Conservation (phyloP, 2,113 vertebrate species). For the Serilophus lunatus region DNA sequence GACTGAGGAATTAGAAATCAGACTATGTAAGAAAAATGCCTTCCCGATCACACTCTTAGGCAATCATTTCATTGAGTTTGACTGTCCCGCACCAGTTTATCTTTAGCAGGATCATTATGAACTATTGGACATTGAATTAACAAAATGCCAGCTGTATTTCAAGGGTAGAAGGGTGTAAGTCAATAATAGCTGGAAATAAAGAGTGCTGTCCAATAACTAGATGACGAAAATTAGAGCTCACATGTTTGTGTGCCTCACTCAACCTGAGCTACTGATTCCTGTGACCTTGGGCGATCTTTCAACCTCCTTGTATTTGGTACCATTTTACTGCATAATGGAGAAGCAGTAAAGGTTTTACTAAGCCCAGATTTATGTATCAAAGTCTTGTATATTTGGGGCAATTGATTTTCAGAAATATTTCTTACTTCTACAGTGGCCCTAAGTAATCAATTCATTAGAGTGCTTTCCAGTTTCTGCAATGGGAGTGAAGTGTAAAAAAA, state of each 20-base stretch:
- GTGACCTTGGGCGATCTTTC: constrained; percentile 32
- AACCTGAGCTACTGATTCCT: background rate
- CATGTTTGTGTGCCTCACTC: constrained; percentile 16
- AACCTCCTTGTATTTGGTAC: background rate
- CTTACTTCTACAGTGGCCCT: background rate
- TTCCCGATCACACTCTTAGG: background rate
- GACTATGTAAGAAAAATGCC: background rate
- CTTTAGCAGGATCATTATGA: constrained; percentile 54
- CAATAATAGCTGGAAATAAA: constrained; percentile 39
- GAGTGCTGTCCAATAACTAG: constrained; percentile 17
- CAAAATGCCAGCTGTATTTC: constrained; percentile 26
- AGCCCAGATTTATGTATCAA: background rate
- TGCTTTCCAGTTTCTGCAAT: background rate
- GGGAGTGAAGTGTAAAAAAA: background rate
- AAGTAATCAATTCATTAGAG: background rate
- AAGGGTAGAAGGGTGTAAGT: background rate
- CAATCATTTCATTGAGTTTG: background rate
- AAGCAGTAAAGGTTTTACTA: background rate
- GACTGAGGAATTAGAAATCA: background rate
- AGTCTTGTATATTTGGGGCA: background rate
- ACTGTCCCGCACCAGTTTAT: background rate
- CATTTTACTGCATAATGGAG: background rate
- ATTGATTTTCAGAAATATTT: background rate
- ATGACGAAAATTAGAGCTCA: constrained; percentile 48
- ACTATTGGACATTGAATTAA: constrained; percentile 48